Evolutionary conservation across 2,113 vertebrate species (phyloP).

Genomic region (Campylomormyrus tamandua): DNA sequence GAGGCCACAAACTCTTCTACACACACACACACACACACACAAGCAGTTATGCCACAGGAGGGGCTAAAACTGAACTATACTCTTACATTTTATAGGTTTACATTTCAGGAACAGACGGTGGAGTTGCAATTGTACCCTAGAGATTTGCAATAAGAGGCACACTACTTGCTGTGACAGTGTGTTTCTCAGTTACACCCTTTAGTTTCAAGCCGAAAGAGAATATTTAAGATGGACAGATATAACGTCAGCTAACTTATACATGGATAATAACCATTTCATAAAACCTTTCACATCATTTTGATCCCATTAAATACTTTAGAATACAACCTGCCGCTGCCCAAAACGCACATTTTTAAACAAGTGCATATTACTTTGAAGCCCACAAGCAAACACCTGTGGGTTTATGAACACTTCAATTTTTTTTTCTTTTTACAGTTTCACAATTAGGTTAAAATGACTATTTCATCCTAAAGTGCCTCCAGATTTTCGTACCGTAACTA

Average conservation of each 20-base stretch:
- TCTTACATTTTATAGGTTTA: background rate
- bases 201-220: background rate
- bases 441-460: background rate
- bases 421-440: background rate
- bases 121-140: background rate
- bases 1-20: background rate
- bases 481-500: background rate
- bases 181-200: background rate
- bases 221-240: background rate
- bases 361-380: background rate
- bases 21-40: background rate
- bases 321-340: background rate
- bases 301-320: background rate
- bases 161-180: background rate
- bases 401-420: background rate
- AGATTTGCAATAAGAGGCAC: background rate
- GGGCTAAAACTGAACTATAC: background rate
- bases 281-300: background rate
- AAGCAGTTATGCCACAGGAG: background rate
- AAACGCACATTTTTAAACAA: background rate
- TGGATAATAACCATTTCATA: background rate
- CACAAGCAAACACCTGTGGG: background rate
- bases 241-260: background rate
- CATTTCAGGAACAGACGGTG: background rate
- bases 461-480: background rate